These are phyloP conservation scores for Tragelaphus scriptus DNA, from an alignment of 2,113 vertebrate species.

Conservation along the genomic window DNA sequence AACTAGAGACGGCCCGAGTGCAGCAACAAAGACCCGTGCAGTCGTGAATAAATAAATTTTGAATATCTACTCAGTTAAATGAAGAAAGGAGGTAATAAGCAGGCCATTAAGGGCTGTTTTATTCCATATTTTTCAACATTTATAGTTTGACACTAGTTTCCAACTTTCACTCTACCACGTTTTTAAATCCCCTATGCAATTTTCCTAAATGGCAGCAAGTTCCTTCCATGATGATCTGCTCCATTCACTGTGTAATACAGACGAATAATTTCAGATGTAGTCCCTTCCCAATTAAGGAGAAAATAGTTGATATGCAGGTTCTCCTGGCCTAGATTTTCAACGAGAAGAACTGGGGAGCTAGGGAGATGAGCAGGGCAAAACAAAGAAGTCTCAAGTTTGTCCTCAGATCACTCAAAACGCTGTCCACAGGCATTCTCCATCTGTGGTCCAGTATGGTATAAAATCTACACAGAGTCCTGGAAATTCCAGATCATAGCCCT, in stretches of 20 bases:
- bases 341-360: not conserved
- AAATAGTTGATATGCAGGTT: not conserved
- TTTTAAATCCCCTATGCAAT: not conserved
- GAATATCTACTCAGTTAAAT: not conserved
- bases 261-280: not conserved
- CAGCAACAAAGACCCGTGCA: not conserved
- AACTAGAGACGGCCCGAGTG: not conserved
- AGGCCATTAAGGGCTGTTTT: not conserved
- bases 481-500: not conserved
- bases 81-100: not conserved
- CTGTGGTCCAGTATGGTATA: not conserved
- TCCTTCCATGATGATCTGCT: not conserved
- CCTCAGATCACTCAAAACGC: not conserved
- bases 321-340: not conserved
- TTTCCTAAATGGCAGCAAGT: not conserved
- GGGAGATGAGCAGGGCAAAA: not conserved
- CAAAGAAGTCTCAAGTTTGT: not conserved
- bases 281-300: not conserved
- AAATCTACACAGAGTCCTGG: not conserved
- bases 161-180: not conserved
- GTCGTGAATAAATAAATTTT: not conserved
- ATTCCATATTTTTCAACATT: not conserved
- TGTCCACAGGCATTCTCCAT: not conserved
- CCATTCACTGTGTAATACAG: too few species aligned
- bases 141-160: not conserved